A percentile compares a stretch with the other conserved stretches of the same genome.
These are phyloP conservation scores for Rallus limicola DNA, from an alignment of 2,113 vertebrate species.

Conservation along the genomic window DNA sequence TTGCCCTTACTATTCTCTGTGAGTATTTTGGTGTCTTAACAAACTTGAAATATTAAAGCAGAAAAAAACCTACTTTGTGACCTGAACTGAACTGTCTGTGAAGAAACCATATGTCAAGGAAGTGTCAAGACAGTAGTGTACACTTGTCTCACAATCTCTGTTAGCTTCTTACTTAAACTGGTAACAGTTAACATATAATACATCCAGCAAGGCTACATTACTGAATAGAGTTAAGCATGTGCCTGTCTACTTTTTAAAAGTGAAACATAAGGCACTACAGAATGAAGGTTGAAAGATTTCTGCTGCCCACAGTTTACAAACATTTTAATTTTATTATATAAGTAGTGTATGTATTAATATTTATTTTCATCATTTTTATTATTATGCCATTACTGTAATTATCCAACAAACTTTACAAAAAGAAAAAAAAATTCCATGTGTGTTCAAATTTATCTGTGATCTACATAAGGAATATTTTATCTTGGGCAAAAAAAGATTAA, in stretches of 20 bases:
- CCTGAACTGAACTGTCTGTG: background rate
- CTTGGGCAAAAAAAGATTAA: background rate
- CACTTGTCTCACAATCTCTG: background rate
- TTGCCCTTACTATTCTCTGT: background rate
- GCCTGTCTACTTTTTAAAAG: background rate
- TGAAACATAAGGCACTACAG: background rate
- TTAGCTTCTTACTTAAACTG: background rate
- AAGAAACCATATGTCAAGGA: background rate
- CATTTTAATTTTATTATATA: background rate
- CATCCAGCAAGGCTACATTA: background rate
- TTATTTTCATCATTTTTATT: background rate
- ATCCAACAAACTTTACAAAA: background rate
- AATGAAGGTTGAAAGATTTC: background rate
- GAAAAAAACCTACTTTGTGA: background rate
- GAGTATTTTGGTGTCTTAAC: background rate
- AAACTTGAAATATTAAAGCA: background rate
- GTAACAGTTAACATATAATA: background rate
- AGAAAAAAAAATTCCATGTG: background rate
- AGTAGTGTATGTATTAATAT: background rate
- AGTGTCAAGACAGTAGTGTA: background rate
- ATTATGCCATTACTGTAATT: background rate
- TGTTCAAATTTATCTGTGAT: background rate
- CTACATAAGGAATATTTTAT: background rate
- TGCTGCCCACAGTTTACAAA: background rate
- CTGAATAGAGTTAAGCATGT: background rate